Evolutionary conservation across 2,113 vertebrate genomes (phyloP), one percentile per base, ranked within the genome.

Genomic region (Pelmatolapia mariae): DNA sequence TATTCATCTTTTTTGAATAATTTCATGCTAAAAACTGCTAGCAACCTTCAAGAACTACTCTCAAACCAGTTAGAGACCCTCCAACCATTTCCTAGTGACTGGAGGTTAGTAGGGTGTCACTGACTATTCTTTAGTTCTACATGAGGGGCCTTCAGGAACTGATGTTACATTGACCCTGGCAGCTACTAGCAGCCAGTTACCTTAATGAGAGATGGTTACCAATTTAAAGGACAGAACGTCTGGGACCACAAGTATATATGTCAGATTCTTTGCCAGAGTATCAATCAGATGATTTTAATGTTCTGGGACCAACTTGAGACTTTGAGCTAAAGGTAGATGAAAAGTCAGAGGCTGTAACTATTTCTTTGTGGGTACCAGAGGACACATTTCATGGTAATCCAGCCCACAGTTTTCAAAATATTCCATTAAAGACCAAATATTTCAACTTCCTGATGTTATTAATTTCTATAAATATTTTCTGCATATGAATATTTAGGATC

Each of bases 161-260:
- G 0, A 71, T 71, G 40, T 71, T 40, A 24, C 66, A 0, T 0
- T 16, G 8, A 24, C 68, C 9, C 57, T 45, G 22, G 13, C 38
- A 73, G 5, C 13, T 24, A 26, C 68, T 45, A 45, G 68, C 8
- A 45, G 24, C 38, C 5, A 45, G n/a, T 15, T 43, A 24, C 8
- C n/a, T 24, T 15, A 24, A 26, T 43, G 5, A 45, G 38, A 4
- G 8, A 43, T 4, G 12, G 63, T 43, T 24, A 40, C 0, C 57
- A 45, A 26, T 10, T 16, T 43, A 10, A 43, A 24, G 38, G 22
- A 43, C 22, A 45, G 8, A 73, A 71, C 2, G 1, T 26, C 36
- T 9, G 38, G 5, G 9, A 45, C 40, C 12, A 73, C 18, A 73
- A 7, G 38, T 45, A 43, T 16, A 15, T 43, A 8, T 43, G 13